Conservation (phyloP, 1,140 invertebrate genomes). For the Drosophila sproati region DNA sequence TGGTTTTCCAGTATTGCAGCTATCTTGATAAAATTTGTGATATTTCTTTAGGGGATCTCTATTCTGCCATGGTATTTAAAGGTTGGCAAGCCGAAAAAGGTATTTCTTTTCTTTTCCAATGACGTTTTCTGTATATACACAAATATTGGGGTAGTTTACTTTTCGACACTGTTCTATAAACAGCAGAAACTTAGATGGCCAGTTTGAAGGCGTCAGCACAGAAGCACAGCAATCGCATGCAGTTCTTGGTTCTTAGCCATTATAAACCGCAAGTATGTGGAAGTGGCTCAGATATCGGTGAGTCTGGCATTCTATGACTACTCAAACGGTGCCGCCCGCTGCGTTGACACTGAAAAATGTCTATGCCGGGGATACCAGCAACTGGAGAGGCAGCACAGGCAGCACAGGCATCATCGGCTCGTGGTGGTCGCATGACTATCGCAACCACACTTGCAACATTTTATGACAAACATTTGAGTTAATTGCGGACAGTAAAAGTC, state of each 20-base stretch:
- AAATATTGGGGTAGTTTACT: not conserved
- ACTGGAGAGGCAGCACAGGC: not conserved
- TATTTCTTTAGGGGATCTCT: too few species aligned
- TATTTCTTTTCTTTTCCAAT: too few species aligned
- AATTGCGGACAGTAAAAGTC: constrained; percentile 69
- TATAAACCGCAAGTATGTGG: constrained; percentile 52
- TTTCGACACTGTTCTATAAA: not conserved
- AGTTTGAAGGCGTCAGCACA: not conserved
- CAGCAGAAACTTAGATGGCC: not conserved
- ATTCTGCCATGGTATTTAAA: too few species aligned
- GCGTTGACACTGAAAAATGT: constrained; percentile 78
- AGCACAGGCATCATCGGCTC: not conserved
- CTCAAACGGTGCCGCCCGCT: constrained; percentile 73
- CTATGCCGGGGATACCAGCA: constrained; percentile 27
- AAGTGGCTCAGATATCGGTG: constrained; percentile 56
- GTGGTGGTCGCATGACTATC: constrained; percentile 46
- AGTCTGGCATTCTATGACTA: constrained; percentile 22
- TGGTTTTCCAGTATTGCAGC: too few species aligned
- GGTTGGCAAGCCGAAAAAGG: too few species aligned
- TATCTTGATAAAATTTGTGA: too few species aligned
- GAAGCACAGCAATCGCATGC: not conserved
- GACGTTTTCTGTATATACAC: not conserved
- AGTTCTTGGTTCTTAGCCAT: constrained; percentile 60
- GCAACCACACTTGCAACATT: constrained; percentile 62
- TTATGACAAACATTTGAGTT: constrained; percentile 82